Base-by-base conservation (phyloP, 1,140 invertebrate species). In the Lutraria rhynchaena region DNA sequence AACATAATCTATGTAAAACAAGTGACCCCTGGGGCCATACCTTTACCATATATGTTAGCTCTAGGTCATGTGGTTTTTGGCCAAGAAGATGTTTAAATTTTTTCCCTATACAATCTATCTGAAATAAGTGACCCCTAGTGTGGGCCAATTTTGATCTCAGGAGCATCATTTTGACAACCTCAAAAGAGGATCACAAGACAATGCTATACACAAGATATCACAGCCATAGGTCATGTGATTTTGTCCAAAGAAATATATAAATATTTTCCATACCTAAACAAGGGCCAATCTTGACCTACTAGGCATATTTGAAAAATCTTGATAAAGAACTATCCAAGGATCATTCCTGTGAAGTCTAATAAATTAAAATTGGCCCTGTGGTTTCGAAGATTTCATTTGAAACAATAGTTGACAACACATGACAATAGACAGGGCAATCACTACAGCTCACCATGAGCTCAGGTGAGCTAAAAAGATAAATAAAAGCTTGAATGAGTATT, bases 51-150 rank as follows among this genome's bases (percentile, higher is more conserved):
- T 53, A 53, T 53, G 19, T 53, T 19, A 29, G 19, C n/a, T n/a
- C 24, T 53, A 35, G 19, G 31, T n/a, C 11, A 2, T 55, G 33
- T 71, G 27, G n/a, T 46, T 46, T 55, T 19, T n/a, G 22, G 19
- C 17, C 2, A 24, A 4, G 46, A 69, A 69, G 44, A 44, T 27
- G 15, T 31, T 41, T 7, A 53, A 53, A 53, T 17, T 53, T 53
- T 53, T 53, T 53, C n/a, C 51, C 51, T 53, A 53, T 53, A 53
- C 24, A 53, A 46, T 46, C 44, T 11, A n/a, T 4, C 24, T n/a
- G 24, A 53, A 53, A n/a, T 24, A 53, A 53, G 4, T 7, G 51
- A 53, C 17, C 4, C 51, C 51, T 24, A 53, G 51, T 17, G 19
- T 4, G 51, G 51, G 51, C 3, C 51, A 53, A 53, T n/a, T n/a